Conservation (phyloP, 2,797 vertebrate genomes). For the Knipowitschia caucasica region DNA sequence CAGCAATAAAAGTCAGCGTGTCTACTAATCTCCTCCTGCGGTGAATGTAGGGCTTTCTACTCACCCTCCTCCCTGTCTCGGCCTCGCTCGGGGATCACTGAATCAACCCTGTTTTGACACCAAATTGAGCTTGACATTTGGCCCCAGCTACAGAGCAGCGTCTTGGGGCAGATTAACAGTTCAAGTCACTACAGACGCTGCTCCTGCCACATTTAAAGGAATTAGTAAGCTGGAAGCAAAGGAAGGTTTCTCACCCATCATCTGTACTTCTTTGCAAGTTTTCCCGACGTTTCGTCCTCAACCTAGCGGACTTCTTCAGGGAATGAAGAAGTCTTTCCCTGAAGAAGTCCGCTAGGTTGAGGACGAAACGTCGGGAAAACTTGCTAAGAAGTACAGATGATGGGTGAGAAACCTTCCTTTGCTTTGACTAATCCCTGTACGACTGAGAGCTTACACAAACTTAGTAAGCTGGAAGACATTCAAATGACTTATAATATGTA, state of each 20-base stretch:
- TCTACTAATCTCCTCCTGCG: constrained; percentile 48
- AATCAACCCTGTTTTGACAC: constrained; percentile 60
- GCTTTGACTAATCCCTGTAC: too few species aligned
- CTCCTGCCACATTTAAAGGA: constrained; percentile 54
- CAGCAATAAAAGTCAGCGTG: constrained; percentile 50
- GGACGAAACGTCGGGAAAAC: too few species aligned
- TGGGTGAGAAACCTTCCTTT: too few species aligned
- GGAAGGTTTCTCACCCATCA: too few species aligned
- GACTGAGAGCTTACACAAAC: too few species aligned
- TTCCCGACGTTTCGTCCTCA: too few species aligned
- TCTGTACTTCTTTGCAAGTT: too few species aligned
- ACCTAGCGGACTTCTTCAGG: too few species aligned
- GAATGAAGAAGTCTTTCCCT: too few species aligned
- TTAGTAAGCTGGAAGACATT: too few species aligned
- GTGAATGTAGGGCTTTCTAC: constrained; percentile 64
- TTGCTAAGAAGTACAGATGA: too few species aligned
- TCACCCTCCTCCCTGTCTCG: constrained; percentile 23
- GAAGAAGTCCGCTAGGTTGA: too few species aligned
- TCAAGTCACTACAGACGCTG: constrained; percentile 47
- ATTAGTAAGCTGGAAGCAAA: constrained; percentile 59
- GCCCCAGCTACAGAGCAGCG: constrained; percentile 31
- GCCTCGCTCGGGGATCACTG: constrained; percentile 50
- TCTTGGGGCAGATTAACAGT: constrained; percentile 62
- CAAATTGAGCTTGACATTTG: constrained; percentile 62
- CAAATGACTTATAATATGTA: constrained; percentile 1